These are phyloP conservation scores for Lampropteryx suffumata DNA, from an alignment of 2,888 invertebrate genomes.

Conservation along the genomic window DNA sequence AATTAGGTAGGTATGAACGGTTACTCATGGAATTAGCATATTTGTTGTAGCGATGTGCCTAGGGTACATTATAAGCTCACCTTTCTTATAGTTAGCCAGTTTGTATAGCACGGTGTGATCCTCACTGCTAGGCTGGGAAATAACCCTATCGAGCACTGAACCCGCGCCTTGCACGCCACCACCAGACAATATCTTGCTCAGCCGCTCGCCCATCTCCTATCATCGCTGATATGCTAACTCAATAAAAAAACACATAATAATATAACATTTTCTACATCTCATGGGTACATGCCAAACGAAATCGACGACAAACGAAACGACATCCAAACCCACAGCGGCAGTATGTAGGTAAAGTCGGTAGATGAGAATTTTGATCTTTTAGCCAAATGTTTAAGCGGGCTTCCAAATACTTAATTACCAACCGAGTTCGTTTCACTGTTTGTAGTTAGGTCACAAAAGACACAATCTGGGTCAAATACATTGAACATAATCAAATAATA, in stretches of 20 bases:
- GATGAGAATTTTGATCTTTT: too few relatives aligned
- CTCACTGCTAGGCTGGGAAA: constrained; percentile 93
- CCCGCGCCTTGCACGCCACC: constrained; percentile 84
- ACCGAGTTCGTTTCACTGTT: too few relatives aligned
- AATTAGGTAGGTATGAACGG: too few relatives aligned
- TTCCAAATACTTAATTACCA: too few relatives aligned
- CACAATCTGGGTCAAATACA: neutral
- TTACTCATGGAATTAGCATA: too few relatives aligned
- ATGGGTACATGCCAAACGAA: too few relatives aligned
- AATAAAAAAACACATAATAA: neutral
- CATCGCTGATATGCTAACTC: constrained; percentile 7
- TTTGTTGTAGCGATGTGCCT: too few relatives aligned
- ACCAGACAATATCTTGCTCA: constrained; percentile 71
- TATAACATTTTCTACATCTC: too few relatives aligned
- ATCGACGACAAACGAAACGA: too few relatives aligned
- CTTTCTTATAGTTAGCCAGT: constrained; percentile 95
- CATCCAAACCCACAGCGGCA: too few relatives aligned
- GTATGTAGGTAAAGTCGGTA: too few relatives aligned
- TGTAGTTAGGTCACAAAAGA: neutral
- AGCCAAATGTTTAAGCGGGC: too few relatives aligned
- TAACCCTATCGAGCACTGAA: constrained; percentile 93
- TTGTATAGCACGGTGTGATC: constrained; percentile 94
- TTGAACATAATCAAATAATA: neutral
- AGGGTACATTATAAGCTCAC: constrained; percentile 52
- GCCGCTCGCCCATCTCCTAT: constrained; percentile 62